Percentiles rank a stretch among this genome's conserved stretches.
These are phyloP conservation scores for Lasioglossum baleicum DNA, from an alignment of 1,140 invertebrate species.

Conservation along the genomic window DNA sequence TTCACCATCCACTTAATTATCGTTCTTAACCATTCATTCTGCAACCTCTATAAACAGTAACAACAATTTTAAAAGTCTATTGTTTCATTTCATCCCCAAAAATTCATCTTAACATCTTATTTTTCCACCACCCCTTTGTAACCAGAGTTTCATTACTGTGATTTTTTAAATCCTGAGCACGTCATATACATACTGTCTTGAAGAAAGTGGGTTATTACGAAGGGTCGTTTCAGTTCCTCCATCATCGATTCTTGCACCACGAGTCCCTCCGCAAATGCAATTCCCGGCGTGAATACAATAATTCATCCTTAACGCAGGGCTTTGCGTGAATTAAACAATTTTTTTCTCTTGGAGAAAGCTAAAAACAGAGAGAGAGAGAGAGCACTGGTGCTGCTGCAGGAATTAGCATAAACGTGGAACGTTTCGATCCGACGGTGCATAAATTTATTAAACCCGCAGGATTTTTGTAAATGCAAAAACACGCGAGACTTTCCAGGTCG, in stretches of 20 bases:
- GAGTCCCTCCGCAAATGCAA: not conserved
- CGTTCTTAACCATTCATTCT: not conserved
- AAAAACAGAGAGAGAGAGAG: too few relatives aligned
- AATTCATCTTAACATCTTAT: too few relatives aligned
- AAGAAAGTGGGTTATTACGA: too few relatives aligned
- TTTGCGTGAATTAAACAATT: slow-evolving; percentile 25
- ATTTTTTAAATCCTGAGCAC: too few relatives aligned
- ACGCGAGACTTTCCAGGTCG: not conserved
- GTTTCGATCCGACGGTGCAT: slow-evolving; percentile 18
- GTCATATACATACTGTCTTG: too few relatives aligned
- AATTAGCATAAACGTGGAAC: slow-evolving; percentile 38
- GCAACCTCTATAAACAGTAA: too few relatives aligned
- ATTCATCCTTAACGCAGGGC: slow-evolving; percentile 14
- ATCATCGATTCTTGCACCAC: not conserved
- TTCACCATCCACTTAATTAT: not conserved
- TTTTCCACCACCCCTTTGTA: too few relatives aligned
- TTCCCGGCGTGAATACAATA: not conserved
- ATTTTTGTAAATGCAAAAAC: not conserved
- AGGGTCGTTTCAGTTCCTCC: slow-evolving; percentile 1
- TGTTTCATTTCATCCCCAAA: too few relatives aligned
- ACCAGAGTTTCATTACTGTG: too few relatives aligned
- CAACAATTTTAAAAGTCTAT: too few relatives aligned
- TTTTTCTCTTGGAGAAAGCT: slow-evolving; percentile 7
- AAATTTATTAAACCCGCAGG: slow-evolving; percentile 16
- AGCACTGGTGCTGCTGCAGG: not conserved